Base-by-base conservation (phyloP, 2,888 invertebrate genomes). In the Plebejus argus region DNA sequence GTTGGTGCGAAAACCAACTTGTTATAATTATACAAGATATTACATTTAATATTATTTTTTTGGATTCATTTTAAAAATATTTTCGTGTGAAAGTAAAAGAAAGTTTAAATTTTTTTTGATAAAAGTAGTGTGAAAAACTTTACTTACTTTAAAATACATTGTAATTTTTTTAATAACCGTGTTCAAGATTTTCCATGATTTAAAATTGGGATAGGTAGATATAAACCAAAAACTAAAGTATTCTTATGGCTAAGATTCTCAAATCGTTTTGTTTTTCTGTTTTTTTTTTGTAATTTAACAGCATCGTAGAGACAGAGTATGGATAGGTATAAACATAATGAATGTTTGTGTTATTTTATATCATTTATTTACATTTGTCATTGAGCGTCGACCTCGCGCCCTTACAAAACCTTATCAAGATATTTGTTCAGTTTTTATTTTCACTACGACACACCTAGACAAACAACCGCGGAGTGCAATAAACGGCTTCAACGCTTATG, bases 371-470 rank as follows among this genome's bases (percentile, higher is more conserved):
- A 83, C 83, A 87, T 83, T 83, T 84, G 86, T 86, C 90, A 90
- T 88, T 89, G 90, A 88, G 82, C 79, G 79, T 78, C 91, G 88
- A 91, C 92, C 92, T 92, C 91, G 87, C 92, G 92, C 92, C 92
- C 92, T 91, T 88, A 90, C 91, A 90, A 89, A 90, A 89, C 89
- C 89, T 93, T 93, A 93, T 93, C 92, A 85, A 83, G 87, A 90
- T 91, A 91, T 93, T 93, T 92, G 91, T 90, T 89, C 90, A 90
- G 89, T 92, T 93, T 93, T 93, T 93, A 93, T 93, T 93, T 92
- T 90, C 90, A 85, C 84, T 90, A 87, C 87, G 89, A 90, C 87
- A 88, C 87, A 88, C 88, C 88, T 90, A 88, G 85, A 84, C 89
- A 87, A 89, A 87, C 82, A 83, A 80, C 79, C n/a, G 23, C 76